Evolutionary conservation across 2,797 vertebrate species (phyloP).

Genomic region (Helostoma temminkii): DNA sequence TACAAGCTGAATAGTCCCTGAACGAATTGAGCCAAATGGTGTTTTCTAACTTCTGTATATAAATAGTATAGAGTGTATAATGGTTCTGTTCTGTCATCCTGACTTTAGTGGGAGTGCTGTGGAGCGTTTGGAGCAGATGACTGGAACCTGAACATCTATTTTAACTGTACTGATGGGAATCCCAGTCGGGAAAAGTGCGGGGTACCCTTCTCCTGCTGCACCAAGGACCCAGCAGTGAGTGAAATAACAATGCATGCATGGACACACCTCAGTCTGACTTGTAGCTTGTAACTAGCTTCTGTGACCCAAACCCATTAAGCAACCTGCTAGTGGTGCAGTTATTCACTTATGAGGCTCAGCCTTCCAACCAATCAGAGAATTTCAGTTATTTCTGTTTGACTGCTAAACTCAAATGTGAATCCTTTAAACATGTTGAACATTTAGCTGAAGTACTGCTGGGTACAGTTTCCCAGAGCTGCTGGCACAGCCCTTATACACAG

Average conservation of each 20-base stretch:
- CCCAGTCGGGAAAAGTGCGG: constrained; percentile 96
- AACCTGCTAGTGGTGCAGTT: too few species aligned
- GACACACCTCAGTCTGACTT: neutral
- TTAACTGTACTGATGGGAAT: constrained; percentile 97
- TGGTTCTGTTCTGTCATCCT: constrained; percentile 25
- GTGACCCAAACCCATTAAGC: too few species aligned
- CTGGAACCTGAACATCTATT: constrained; percentile 99
- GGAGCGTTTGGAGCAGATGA: constrained; percentile 96
- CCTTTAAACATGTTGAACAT: too few species aligned
- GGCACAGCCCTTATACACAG: too few species aligned
- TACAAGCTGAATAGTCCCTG: neutral
- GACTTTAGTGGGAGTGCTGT: constrained; percentile 94
- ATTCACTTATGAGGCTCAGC: too few species aligned
- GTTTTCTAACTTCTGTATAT: neutral
- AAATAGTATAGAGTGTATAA: neutral
- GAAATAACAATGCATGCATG: neutral
- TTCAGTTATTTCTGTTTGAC: too few species aligned
- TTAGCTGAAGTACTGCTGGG: too few species aligned
- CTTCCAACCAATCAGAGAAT: too few species aligned
- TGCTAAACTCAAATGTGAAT: too few species aligned
- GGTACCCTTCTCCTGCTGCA: constrained; percentile 97
- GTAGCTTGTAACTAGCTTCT: too few species aligned
- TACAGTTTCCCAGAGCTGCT: too few species aligned
- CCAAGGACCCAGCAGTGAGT: constrained; percentile 95
- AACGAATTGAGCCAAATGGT: neutral